Conservation (phyloP, 1,140 invertebrate genomes). For the Agrilus planipennis region DNA sequence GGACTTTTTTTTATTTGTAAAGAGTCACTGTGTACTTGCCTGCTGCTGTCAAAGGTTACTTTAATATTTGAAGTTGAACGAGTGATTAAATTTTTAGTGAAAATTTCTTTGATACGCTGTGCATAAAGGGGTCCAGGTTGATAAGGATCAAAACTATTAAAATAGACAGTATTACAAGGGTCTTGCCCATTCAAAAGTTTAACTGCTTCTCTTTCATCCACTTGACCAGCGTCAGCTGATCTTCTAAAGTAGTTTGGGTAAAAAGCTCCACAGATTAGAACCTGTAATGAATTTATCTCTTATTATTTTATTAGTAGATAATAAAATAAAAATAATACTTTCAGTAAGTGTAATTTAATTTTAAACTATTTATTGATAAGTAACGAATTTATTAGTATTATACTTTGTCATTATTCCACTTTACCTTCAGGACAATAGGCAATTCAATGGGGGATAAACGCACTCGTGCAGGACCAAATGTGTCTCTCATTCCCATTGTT, state of each 20-base stretch:
- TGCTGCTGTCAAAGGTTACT: conserved; percentile 50
- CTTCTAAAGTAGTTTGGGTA: conserved; percentile 84
- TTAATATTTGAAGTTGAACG: conserved; percentile 38
- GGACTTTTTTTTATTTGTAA: background rate
- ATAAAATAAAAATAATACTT: too few relatives aligned
- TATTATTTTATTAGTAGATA: too few relatives aligned
- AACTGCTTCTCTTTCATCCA: conserved; percentile 47
- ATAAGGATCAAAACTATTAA: conserved; percentile 48
- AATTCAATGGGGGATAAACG: conserved; percentile 38
- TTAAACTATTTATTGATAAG: too few relatives aligned
- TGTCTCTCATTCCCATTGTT: conserved; percentile 39
- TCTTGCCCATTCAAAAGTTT: conserved; percentile 55
- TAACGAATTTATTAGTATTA: conserved; percentile 1
- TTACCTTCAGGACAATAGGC: conserved; percentile 51
- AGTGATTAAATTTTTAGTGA: too few relatives aligned
- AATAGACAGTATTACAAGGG: conserved; percentile 63
- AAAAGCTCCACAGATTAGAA: conserved; percentile 69
- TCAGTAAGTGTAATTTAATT: too few relatives aligned
- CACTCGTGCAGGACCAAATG: conserved; percentile 24
- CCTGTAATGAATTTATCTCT: conserved; percentile 33
- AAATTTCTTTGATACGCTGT: conserved; percentile 41
- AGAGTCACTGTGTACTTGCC: conserved; percentile 27
- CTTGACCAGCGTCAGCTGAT: conserved; percentile 27
- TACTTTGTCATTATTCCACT: background rate
- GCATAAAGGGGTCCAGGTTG: conserved; percentile 65